Evolutionary conservation across 2,797 vertebrate species (phyloP).

Genomic region (Coilia nasus): DNA sequence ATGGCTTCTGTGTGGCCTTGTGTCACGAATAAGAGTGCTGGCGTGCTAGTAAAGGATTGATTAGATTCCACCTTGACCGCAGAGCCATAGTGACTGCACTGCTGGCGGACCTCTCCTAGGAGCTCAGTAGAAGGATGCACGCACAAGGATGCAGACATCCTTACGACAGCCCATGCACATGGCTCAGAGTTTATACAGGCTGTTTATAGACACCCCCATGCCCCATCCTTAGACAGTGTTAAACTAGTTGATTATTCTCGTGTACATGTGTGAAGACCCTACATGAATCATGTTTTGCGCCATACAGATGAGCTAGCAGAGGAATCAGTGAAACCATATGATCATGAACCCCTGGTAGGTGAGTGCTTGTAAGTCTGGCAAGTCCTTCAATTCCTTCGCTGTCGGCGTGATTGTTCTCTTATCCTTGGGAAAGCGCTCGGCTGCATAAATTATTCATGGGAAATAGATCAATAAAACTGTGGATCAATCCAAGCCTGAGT

Average conservation of each 20-base stretch:
- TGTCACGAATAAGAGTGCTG: neutral
- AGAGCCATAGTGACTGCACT: neutral
- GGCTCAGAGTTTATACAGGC: neutral
- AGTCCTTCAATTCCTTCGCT: neutral
- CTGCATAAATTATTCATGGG: conserved; percentile 77
- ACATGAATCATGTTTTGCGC: neutral
- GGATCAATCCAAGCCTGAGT: conserved; percentile 63
- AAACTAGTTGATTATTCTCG: neutral
- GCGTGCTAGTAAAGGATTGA: neutral
- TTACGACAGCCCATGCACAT: neutral
- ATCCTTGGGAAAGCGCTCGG: conserved; percentile 52
- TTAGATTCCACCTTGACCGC: neutral
- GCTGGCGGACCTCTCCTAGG: neutral
- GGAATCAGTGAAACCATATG: neutral
- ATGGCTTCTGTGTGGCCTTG: neutral
- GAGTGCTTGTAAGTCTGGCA: neutral
- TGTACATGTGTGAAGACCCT: neutral
- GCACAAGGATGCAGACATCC: neutral
- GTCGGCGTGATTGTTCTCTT: neutral
- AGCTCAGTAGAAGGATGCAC: neutral
- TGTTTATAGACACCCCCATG: neutral
- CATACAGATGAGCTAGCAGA: neutral
- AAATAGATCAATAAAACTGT: conserved; percentile 72
- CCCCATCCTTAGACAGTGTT: neutral
- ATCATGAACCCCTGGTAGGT: neutral